Percentiles rank a stretch among this genome's conserved stretches.
These are phyloP conservation scores for Calephelis virginiensis DNA, from an alignment of 1,140 invertebrate genomes.

Conservation along the genomic window DNA sequence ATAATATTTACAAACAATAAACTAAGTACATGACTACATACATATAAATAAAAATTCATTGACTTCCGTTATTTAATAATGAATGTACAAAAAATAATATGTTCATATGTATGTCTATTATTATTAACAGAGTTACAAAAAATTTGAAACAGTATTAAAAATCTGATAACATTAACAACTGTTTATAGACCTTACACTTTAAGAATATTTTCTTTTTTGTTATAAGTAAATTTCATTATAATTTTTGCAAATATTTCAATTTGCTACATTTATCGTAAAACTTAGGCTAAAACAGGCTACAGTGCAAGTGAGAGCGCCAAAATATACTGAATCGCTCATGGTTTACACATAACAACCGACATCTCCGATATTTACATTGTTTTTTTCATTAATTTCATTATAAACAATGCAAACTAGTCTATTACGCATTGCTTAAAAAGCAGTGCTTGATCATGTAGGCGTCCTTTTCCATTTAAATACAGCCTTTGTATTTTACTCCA, in stretches of 20 bases:
- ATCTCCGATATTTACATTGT: too few relatives aligned
- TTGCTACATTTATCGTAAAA: conserved; percentile 2
- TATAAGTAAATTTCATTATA: conserved; percentile 17
- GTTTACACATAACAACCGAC: too few relatives aligned
- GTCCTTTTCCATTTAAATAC: too few relatives aligned
- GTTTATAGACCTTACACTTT: conserved; percentile 12
- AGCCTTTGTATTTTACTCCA: too few relatives aligned
- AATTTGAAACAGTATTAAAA: conserved; percentile 14
- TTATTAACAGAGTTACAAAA: conserved; percentile 15
- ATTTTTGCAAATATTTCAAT: conserved; percentile 5
- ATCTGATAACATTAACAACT: conserved; percentile 12
- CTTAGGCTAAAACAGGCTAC: conserved; percentile 3
- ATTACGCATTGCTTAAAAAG: too few relatives aligned
- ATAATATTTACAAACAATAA: conserved; percentile 76
- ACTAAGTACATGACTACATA: conserved; percentile 70
- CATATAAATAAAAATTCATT: conserved; percentile 70
- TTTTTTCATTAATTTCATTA: too few relatives aligned
- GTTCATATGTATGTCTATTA: conserved; percentile 35
- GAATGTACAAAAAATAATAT: conserved; percentile 49
- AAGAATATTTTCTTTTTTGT: conserved; percentile 7
- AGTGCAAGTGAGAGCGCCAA: neutral
- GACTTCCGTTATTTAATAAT: conserved; percentile 61
- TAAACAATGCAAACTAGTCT: too few relatives aligned
- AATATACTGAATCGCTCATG: neutral
- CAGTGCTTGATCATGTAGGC: too few relatives aligned